Conservation (phyloP, 2,888 invertebrate species). For the Hypomecis atomaria region DNA sequence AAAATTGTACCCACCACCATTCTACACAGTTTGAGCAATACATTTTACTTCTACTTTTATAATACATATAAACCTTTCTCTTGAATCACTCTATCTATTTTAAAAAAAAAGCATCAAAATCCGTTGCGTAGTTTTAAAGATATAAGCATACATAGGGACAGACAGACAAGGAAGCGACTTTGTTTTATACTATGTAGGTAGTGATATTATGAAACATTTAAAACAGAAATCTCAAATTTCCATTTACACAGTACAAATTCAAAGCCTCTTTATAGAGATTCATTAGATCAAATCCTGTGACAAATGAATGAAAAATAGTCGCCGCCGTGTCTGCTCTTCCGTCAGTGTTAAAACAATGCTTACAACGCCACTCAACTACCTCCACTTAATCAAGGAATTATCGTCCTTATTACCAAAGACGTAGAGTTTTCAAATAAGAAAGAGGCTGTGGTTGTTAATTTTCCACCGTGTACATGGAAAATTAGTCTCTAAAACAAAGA, state of each 20-base stretch:
- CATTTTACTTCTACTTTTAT: too few species aligned
- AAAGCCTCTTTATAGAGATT: constrained; percentile 34
- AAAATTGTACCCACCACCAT: too few species aligned
- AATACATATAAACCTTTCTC: too few species aligned
- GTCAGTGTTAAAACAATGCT: constrained; percentile 69
- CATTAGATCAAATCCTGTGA: constrained; percentile 51
- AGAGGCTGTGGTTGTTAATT: constrained; percentile 31
- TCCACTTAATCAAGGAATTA: constrained; percentile 32
- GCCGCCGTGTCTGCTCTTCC: constrained; percentile 69
- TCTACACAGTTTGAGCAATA: too few species aligned
- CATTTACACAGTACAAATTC: background rate
- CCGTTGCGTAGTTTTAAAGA: too few species aligned
- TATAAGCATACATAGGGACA: too few species aligned
- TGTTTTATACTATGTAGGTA: too few species aligned
- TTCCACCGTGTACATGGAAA: constrained; percentile 43
- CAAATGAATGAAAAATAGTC: constrained; percentile 66
- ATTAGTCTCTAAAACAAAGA: constrained; percentile 44
- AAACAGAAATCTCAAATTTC: background rate
- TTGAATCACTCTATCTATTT: too few species aligned
- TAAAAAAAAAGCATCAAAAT: too few species aligned
- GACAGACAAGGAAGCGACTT: too few species aligned
- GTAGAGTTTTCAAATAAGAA: constrained; percentile 35
- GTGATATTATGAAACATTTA: too few species aligned
- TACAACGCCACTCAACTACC: constrained; percentile 36
- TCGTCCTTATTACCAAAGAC: constrained; percentile 37